A percentile compares a stretch with the other conserved stretches of the same genome.
Evolutionary conservation across 2,797 vertebrate genomes (phyloP).

Genomic region (Megaceryle alcyon): DNA sequence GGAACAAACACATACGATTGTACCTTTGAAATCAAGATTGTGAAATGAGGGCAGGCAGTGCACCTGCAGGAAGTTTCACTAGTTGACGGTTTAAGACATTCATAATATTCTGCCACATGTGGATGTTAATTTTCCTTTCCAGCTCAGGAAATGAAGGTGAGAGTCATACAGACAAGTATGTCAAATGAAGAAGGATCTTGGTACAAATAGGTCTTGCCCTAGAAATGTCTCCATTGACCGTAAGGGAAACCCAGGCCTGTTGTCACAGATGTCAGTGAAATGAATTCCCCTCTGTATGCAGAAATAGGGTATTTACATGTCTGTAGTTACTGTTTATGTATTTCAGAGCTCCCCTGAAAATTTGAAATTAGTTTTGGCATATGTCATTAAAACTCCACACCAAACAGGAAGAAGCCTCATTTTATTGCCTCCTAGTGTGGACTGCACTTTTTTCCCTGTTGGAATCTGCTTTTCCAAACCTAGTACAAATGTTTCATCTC

Average conservation of each 20-base stretch:
- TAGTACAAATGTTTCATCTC: neutral
- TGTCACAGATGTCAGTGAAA: neutral
- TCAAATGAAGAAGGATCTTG: neutral
- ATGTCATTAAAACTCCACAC: neutral
- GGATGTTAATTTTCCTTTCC: neutral
- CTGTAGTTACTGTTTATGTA: neutral
- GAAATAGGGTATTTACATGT: neutral
- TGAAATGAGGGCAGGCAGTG: neutral
- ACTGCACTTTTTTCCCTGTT: neutral
- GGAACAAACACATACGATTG: neutral
- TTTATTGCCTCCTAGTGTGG: neutral
- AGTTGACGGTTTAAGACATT: neutral
- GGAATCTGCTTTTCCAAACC: neutral
- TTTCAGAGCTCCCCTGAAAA: neutral
- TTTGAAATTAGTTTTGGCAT: neutral
- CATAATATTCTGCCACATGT: neutral
- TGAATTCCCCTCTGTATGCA: fast-evolving
- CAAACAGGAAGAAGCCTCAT: neutral
- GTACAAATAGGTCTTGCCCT: neutral
- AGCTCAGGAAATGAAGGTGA: neutral
- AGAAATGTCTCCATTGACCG: neutral
- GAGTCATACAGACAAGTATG: neutral
- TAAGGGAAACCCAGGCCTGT: neutral
- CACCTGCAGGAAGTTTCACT: neutral
- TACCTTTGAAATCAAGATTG: neutral